Conservation (phyloP, 2,888 invertebrate species). For the Trimorus sp. region DNA sequence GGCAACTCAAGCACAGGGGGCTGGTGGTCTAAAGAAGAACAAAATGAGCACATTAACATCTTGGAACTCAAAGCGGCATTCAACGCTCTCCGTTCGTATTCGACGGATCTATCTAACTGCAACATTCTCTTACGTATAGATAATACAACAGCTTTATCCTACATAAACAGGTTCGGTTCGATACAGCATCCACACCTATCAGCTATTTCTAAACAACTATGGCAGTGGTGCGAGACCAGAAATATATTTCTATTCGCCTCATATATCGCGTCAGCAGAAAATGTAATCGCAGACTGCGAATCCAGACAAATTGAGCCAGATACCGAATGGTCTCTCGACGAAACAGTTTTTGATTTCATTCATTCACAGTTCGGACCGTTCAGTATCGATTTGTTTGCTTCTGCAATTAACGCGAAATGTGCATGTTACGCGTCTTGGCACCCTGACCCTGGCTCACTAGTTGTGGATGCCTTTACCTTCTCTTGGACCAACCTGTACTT, state of each 20-base stretch:
- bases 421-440: background rate
- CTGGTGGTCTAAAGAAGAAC: too few species aligned
- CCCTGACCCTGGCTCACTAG: background rate
- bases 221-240: constrained; percentile 6
- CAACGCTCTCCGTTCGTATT: too few species aligned
- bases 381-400: background rate
- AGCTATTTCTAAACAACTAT: background rate
- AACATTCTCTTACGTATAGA: too few species aligned
- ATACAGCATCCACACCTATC: background rate
- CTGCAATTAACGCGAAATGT: constrained; percentile 2
- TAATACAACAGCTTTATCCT: too few species aligned
- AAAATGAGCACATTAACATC: too few species aligned
- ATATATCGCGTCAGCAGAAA: constrained; percentile 15
- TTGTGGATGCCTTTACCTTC: constrained; percentile 2
- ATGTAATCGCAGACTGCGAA: background rate
- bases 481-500: background rate
- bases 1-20: too few species aligned
- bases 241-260: constrained; percentile 13
- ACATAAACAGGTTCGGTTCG: background rate
- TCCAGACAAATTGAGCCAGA: background rate
- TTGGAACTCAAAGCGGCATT: too few species aligned
- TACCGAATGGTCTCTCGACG: constrained; percentile 5
- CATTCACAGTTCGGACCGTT: constrained; percentile 2
- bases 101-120: too few species aligned
- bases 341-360: background rate